These are phyloP conservation scores for Python bivittatus DNA, from an alignment of 2,113 vertebrate genomes.

Conservation along the genomic window DNA sequence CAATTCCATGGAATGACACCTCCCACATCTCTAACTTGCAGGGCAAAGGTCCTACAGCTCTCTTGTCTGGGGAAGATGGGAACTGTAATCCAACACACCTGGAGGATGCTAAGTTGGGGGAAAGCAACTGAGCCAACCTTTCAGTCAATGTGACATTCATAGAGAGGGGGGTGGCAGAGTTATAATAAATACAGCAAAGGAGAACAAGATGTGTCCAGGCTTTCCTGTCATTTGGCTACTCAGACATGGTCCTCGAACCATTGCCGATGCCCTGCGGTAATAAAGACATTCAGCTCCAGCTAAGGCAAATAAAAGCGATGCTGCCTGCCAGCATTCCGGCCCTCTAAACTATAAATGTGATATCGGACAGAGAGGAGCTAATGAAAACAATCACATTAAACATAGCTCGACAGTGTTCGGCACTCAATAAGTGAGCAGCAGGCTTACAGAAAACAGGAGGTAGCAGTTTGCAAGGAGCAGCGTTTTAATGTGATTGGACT, in stretches of 20 bases:
- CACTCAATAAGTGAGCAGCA: constrained; percentile 96
- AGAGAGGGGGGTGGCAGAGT: not conserved
- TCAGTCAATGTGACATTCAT: not conserved
- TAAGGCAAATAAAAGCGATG: constrained; percentile 77
- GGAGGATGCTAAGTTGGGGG: not conserved
- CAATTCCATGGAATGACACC: not conserved
- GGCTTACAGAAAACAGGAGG: constrained; percentile 94
- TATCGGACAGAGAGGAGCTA: constrained; percentile 88
- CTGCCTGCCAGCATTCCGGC: constrained; percentile 79
- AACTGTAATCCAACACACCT: not conserved
- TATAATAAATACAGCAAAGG: not conserved
- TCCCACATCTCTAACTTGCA: not conserved
- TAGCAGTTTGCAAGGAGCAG: constrained; percentile 86
- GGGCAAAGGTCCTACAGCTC: not conserved
- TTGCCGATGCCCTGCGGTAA: constrained; percentile 55
- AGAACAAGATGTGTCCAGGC: constrained; percentile 15
- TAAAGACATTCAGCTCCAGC: constrained; percentile 57
- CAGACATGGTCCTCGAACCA: constrained; percentile 58
- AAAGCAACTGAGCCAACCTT: not conserved
- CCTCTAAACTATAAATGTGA: constrained; percentile 81
- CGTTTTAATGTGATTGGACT: constrained; percentile 99
- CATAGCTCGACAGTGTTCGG: constrained; percentile 86
- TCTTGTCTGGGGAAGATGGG: not conserved
- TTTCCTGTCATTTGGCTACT: constrained; percentile 31
- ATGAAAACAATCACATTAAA: constrained; percentile 98